Conservation (phyloP, 2,888 invertebrate species). For the Cheilosia urbana region DNA sequence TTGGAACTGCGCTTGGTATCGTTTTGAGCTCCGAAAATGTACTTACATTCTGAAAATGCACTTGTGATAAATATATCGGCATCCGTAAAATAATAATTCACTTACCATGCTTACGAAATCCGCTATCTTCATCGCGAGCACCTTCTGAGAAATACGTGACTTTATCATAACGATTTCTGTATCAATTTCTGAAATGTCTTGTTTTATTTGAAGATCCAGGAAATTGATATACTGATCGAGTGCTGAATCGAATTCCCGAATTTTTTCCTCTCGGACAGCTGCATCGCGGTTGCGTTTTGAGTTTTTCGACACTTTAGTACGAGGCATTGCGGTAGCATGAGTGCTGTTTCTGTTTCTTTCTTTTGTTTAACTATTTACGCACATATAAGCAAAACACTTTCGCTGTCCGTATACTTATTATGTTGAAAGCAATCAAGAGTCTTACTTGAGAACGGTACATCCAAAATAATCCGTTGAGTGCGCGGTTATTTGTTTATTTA, state of each 20-base stretch:
- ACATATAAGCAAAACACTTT: background rate
- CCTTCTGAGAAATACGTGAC: constrained; percentile 71
- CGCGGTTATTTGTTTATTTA: background rate
- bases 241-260: constrained; percentile 80
- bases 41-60: constrained; percentile 26
- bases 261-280: constrained; percentile 81
- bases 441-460: background rate
- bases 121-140: constrained; percentile 79
- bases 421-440: background rate
- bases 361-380: background rate
- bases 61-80: background rate
- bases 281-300: constrained; percentile 82
- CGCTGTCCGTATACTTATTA: background rate
- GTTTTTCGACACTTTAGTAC: constrained; percentile 82
- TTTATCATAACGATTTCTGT: constrained; percentile 56
- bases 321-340: constrained; percentile 79
- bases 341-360: background rate
- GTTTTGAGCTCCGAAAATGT: constrained; percentile 50
- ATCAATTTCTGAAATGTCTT: constrained; percentile 52
- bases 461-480: background rate
- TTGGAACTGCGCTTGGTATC: background rate
- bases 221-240: constrained; percentile 78
- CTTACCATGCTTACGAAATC: constrained; percentile 79
- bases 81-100: background rate
- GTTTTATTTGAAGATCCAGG: constrained; percentile 78